Evolutionary conservation across 2,888 invertebrate species (phyloP), one percentile per base, ranked within the genome.

Genomic region (Acrobasis consociella): DNA sequence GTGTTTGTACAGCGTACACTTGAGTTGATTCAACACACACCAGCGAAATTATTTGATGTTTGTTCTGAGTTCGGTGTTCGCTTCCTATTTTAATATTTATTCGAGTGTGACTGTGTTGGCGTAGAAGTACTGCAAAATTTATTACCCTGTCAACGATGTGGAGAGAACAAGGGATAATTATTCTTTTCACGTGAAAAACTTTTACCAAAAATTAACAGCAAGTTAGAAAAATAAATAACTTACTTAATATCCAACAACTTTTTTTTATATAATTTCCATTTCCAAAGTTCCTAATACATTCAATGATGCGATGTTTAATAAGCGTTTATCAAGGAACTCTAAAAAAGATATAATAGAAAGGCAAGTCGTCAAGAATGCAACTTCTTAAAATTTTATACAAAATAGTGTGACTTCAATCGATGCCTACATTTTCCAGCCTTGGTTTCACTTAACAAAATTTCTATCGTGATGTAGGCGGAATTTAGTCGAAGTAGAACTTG

Each of bases 51-150:
- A 51, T 51, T 51, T 17, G 17, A 51, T 51, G 22, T 51, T 51
- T 52, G 16, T 7, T 10, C 55, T 42, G 39, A 56, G 39, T 56
- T 39, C 15, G 11, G 37, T 17, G 15, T 53, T 53, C 55, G 17
- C 39, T 56, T 39, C 39, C 37, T 15, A 42, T 56, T 56, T 56
- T 39, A 52, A 52, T 52, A 52, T 39, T 56, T 56, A 56, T 56
- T 39, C 55, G 16, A 56, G 39, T 16, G 42, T 39, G 31, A 52
- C 11, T 52, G 52, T 22, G 51, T n/a, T 22, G 17, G 17, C 17
- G n/a, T 22, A 46, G 46, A 13, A 46, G 10, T 46, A 46, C n/a
- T 46, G n/a, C 1, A n/a, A 13, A n/a, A 10, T 3, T 13, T 46
- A 5, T 46, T 5, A 5, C 13, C 10, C n/a, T n/a, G n/a, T 3